Conservation (phyloP, 23 tunicate species). For the Phallusia fumigata region DNA sequence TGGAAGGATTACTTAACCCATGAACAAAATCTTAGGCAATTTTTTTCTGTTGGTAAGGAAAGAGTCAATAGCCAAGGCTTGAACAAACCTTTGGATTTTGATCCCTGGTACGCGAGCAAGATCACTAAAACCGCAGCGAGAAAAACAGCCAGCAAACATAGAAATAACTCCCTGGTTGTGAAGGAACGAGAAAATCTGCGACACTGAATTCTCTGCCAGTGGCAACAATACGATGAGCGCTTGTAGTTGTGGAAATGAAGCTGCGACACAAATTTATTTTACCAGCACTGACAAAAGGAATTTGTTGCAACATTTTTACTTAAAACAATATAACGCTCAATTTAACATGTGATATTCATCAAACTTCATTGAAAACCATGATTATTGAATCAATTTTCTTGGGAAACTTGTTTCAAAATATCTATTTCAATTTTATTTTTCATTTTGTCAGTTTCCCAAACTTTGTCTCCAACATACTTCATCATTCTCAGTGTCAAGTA, state of each 20-base stretch:
- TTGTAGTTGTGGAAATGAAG: constrained; percentile 6
- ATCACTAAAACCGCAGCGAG: neutral
- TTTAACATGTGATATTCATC: neutral
- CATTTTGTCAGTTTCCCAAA: too few species aligned
- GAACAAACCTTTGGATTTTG: neutral
- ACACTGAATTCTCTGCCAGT: neutral
- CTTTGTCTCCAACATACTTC: neutral
- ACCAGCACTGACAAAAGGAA: too few species aligned
- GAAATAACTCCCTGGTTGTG: neutral
- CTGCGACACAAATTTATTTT: too few species aligned
- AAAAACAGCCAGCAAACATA: neutral
- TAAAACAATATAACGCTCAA: neutral
- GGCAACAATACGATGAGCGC: neutral
- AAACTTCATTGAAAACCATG: neutral
- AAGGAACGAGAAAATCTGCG: neutral
- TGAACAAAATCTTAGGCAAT: too few species aligned
- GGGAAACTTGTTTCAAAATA: too few species aligned
- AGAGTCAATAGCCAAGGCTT: too few species aligned
- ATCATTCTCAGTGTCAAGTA: neutral
- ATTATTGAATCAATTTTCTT: neutral
- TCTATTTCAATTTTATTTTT: too few species aligned
- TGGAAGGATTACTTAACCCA: too few species aligned
- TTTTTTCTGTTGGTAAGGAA: too few species aligned
- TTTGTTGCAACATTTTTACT: too few species aligned
- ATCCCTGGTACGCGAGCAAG: neutral